Conservation (phyloP, 2,888 invertebrate species). For the Ophion ellenae region DNA sequence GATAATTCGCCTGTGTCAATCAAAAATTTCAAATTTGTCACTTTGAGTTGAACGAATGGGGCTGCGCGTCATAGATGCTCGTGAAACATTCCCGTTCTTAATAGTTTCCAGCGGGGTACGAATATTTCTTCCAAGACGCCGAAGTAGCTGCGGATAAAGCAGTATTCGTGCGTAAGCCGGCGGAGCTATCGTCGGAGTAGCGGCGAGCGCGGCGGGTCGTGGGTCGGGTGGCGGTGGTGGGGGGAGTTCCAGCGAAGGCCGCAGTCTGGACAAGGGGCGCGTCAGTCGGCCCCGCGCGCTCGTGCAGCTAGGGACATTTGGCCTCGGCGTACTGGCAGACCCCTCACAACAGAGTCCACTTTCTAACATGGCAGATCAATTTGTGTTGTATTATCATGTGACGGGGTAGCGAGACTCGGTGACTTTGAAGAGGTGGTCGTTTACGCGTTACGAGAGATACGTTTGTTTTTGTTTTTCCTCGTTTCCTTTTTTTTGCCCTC, state of each 20-base stretch:
- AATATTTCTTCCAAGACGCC: neutral
- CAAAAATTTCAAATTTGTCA: neutral
- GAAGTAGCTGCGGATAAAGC: neutral
- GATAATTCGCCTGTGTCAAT: neutral
- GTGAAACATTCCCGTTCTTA: neutral
- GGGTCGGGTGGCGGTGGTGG: neutral
- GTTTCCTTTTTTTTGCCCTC: slow-evolving; percentile 12
- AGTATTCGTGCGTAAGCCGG: neutral
- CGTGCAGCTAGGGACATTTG: slow-evolving; percentile 74
- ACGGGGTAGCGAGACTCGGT: slow-evolving; percentile 85
- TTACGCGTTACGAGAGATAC: slow-evolving; percentile 59
- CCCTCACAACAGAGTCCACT: slow-evolving; percentile 82
- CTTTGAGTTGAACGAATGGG: neutral
- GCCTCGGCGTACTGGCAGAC: slow-evolving; percentile 78
- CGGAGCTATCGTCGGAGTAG: neutral
- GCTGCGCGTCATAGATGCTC: no score
- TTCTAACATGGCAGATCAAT: slow-evolving; percentile 89
- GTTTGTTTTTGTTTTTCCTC: slow-evolving; percentile 56
- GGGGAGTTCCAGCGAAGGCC: slow-evolving; percentile 27
- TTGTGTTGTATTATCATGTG: slow-evolving; percentile 90
- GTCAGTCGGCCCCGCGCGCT: slow-evolving; percentile 21
- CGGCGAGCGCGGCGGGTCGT: slow-evolving; percentile 3
- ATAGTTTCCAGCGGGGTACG: neutral
- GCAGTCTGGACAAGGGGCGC: slow-evolving; percentile 14
- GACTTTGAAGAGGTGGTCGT: slow-evolving; percentile 69